phyloP scores from a whole-genome alignment of 92 coral and sea anemone genomes.

The Palythoa heliodiscus region DNA sequence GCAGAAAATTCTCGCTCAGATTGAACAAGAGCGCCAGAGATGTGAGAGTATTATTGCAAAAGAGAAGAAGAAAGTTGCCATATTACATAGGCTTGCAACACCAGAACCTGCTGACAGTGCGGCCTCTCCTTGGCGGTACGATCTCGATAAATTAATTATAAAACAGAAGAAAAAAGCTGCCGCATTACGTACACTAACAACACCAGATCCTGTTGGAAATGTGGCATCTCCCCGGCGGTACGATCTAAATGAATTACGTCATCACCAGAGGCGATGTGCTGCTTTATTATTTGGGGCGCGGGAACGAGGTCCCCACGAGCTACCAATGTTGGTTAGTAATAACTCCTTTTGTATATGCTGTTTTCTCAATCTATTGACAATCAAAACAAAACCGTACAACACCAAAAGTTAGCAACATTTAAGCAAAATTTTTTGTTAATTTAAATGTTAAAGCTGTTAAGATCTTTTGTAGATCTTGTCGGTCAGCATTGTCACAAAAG shows the following conservation, averaged over 20 bases:
- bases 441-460: too few species aligned
- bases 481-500: too few species aligned
- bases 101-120: conserved; percentile 2
- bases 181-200: conserved; percentile 5
- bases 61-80: conserved; percentile 63
- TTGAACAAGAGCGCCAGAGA: conserved; percentile 65
- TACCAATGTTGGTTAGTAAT: conserved; percentile 72
- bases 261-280: conserved; percentile 87
- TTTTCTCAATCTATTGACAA: too few species aligned
- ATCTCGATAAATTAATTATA: conserved; percentile 68
- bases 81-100: conserved; percentile 7
- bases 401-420: too few species aligned
- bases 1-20: conserved; percentile 76
- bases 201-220: conserved; percentile 6
- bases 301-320: conserved; percentile 71
- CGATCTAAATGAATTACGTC: conserved; percentile 78
- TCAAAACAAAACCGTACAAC: too few species aligned
- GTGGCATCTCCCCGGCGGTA: conserved; percentile 54
- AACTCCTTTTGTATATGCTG: neutral
- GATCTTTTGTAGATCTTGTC: too few species aligned
- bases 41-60: conserved; percentile 60
- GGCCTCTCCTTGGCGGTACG: conserved; percentile 57
- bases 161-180: conserved; percentile 62
- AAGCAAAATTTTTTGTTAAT: too few species aligned
- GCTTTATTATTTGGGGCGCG: conserved; percentile 85